Evolutionary conservation across 2,888 invertebrate species (phyloP).

Genomic region (Xestoiulus laeticollis): DNA sequence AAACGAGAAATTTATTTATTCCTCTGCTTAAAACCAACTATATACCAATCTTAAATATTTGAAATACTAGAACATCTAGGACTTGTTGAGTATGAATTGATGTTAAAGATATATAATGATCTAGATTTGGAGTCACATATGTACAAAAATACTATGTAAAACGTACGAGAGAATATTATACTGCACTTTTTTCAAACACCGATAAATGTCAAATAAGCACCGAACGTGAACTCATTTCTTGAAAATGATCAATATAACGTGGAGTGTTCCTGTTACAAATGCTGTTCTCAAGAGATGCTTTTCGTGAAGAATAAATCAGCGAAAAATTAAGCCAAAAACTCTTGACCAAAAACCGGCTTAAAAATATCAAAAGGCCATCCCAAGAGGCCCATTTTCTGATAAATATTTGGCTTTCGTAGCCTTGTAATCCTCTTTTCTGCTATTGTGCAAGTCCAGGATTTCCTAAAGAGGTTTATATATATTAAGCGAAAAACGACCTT

Average conservation of each 20-base stretch:
- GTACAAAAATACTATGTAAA: too few relatives aligned
- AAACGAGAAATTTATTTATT: too few relatives aligned
- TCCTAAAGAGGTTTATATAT: constrained; percentile 23
- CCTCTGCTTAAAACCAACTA: too few relatives aligned
- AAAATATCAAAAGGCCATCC: background rate
- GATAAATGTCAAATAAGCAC: too few relatives aligned
- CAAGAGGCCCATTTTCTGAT: background rate
- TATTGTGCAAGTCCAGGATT: background rate
- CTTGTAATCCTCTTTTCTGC: background rate
- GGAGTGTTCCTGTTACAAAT: background rate
- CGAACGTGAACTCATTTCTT: background rate
- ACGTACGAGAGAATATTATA: too few relatives aligned
- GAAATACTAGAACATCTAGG: too few relatives aligned
- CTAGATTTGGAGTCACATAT: too few relatives aligned
- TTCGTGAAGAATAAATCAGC: background rate
- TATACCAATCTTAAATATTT: too few relatives aligned
- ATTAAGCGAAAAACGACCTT: constrained; percentile 10
- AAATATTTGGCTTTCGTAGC: background rate
- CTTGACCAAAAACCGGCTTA: background rate
- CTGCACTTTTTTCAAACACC: too few relatives aligned
- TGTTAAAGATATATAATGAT: too few relatives aligned
- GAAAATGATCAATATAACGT: background rate
- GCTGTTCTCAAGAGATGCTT: background rate
- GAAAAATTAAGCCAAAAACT: background rate
- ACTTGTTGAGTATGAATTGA: too few relatives aligned